Evolutionary conservation across 2,113 vertebrate genomes (phyloP).

Genomic region (Montifringilla adamsi): DNA sequence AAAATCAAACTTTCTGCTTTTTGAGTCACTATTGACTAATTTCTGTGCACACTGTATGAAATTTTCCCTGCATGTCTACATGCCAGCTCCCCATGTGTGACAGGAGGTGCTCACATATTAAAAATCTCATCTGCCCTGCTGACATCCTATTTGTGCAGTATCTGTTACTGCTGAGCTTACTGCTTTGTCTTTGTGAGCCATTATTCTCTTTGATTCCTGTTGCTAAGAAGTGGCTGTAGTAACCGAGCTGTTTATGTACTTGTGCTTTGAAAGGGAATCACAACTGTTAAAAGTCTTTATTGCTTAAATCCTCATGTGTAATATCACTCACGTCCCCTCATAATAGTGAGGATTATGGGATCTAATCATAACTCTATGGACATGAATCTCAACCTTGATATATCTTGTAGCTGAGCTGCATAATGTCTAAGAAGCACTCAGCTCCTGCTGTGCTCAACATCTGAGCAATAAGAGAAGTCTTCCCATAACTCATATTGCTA

Average conservation of each 20-base stretch:
- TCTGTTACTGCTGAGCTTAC: background rate
- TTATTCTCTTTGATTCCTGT: background rate
- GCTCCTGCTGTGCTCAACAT: background rate
- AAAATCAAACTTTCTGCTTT: background rate
- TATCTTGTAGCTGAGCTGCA: background rate
- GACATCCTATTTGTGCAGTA: background rate
- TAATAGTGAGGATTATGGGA: background rate
- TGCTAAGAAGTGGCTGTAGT: background rate
- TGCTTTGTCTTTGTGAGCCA: background rate
- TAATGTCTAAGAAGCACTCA: background rate
- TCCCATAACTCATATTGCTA: background rate
- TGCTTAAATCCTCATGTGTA: background rate
- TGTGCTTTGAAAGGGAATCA: background rate
- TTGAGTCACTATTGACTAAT: background rate
- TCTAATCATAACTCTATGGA: background rate
- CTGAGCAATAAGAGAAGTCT: background rate
- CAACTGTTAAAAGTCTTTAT: background rate
- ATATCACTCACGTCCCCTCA: background rate
- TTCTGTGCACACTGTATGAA: background rate
- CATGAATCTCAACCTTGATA: background rate
- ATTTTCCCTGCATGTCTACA: background rate
- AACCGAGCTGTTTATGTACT: background rate
- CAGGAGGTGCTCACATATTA: background rate
- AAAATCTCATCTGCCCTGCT: background rate
- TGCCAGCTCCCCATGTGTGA: background rate